Evolutionary conservation across 2,888 invertebrate genomes (phyloP).

Genomic region (Cerastis rubricosa): DNA sequence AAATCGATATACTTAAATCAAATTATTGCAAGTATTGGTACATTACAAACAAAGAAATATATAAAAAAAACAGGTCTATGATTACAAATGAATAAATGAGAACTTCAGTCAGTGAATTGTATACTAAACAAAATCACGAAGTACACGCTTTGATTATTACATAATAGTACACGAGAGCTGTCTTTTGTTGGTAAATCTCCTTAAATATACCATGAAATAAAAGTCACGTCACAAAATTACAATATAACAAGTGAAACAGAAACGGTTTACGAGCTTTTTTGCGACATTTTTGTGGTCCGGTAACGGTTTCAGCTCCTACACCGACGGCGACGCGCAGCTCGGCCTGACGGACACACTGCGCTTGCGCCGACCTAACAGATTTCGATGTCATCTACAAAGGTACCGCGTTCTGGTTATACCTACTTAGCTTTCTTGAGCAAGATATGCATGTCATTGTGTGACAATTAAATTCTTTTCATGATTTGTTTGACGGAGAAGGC

Average conservation of each 20-base stretch:
- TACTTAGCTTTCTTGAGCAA: slow-evolving; percentile 6
- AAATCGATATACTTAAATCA: slow-evolving; percentile 9
- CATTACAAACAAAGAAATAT: not conserved
- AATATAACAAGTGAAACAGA: slow-evolving; percentile 87
- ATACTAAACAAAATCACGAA: slow-evolving; percentile 69
- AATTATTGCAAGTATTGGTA: slow-evolving; percentile 12
- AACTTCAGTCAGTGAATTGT: slow-evolving; percentile 40
- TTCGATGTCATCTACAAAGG: slow-evolving; percentile 53
- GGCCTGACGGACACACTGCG: slow-evolving; percentile 69
- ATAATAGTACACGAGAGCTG: slow-evolving; percentile 79
- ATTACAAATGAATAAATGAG: slow-evolving; percentile 17
- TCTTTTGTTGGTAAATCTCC: slow-evolving; percentile 77
- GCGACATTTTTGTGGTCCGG: slow-evolving; percentile 84
- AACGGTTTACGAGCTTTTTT: slow-evolving; percentile 86
- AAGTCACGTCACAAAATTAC: slow-evolving; percentile 85
- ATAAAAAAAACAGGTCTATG: too few relatives aligned
- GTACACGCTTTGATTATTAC: slow-evolving; percentile 78
- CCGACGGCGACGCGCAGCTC: slow-evolving; percentile 60
- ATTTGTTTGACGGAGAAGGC: not conserved
- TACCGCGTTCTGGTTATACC: slow-evolving; percentile 31
- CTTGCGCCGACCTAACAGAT: slow-evolving; percentile 56
- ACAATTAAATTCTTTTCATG: slow-evolving; percentile 10
- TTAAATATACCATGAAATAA: slow-evolving; percentile 84
- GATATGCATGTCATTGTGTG: slow-evolving; percentile 10
- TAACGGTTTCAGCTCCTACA: slow-evolving; percentile 85